Percentiles rank a stretch among this genome's conserved stretches.
These are phyloP conservation scores for Prunella himalayana DNA, from an alignment of 2,113 vertebrate genomes.

Conservation along the genomic window DNA sequence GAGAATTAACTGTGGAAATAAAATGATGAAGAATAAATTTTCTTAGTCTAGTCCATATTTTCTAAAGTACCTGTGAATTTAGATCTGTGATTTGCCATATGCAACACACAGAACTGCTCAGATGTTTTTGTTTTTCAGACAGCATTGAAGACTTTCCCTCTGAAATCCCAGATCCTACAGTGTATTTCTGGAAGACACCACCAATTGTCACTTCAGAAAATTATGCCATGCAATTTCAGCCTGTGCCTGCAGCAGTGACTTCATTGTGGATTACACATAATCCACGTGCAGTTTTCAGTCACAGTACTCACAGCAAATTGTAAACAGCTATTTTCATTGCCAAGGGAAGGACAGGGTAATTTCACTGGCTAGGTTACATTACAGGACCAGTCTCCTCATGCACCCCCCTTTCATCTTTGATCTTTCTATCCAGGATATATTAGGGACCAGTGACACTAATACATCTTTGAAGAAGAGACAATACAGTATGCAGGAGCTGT, in stretches of 20 bases:
- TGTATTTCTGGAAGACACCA: not conserved
- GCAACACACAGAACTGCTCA: not conserved
- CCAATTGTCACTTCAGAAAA: not conserved
- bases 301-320: not conserved
- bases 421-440: not conserved
- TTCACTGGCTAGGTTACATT: not conserved
- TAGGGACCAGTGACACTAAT: not conserved
- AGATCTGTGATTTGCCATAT: not conserved
- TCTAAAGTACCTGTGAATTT: not conserved
- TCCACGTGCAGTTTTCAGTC: not conserved
- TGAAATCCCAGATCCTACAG: not conserved
- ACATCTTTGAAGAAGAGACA: not conserved
- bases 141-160: not conserved
- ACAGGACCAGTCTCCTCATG: not conserved
- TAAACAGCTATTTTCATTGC: not conserved
- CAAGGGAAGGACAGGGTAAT: not conserved
- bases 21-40: not conserved
- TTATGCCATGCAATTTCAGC: not conserved
- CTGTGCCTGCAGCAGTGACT: not conserved
- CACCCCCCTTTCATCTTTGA: not conserved
- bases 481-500: not conserved
- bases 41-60: not conserved
- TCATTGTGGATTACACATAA: not conserved
- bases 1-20: not conserved
- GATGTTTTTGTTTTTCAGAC: not conserved